Percentiles rank a stretch among this genome's conserved stretches.
Conservation (phyloP, 1,140 invertebrate species). For the Drosophila sturtevanti region DNA sequence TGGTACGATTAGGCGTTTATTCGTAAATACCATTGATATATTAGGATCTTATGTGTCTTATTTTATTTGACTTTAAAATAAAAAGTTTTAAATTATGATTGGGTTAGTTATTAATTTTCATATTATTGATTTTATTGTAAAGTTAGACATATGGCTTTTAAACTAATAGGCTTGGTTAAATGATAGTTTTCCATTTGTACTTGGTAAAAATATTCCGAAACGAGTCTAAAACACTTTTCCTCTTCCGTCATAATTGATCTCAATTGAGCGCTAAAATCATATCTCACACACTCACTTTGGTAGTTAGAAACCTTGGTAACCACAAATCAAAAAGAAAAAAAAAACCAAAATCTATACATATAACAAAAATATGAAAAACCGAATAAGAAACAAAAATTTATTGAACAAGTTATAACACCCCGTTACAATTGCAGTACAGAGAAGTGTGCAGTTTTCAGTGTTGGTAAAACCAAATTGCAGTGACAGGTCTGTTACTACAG, state of each 20-base stretch:
- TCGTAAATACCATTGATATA: too few relatives aligned
- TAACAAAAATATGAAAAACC: constrained; percentile 15
- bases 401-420: constrained; percentile 14
- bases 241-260: neutral
- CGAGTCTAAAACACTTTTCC: neutral
- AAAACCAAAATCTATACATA: constrained; percentile 10
- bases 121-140: too few relatives aligned
- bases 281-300: neutral
- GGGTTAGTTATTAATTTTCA: too few relatives aligned
- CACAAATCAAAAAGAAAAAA: constrained; percentile 17
- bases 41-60: too few relatives aligned
- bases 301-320: constrained; percentile 2
- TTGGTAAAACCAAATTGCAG: constrained; percentile 60
- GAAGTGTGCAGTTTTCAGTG: constrained; percentile 50
- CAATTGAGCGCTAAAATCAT: neutral
- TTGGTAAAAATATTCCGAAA: neutral
- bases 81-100: too few relatives aligned
- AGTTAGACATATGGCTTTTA: too few relatives aligned
- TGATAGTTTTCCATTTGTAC: neutral
- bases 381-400: constrained; percentile 46
- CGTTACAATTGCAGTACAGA: constrained; percentile 76
- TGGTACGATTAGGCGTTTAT: too few relatives aligned
- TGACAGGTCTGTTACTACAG: constrained; percentile 67
- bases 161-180: neutral
- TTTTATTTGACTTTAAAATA: too few relatives aligned